phyloP scores from a whole-genome alignment of 2,888 invertebrate genomes.

The Diploptera punctata region DNA sequence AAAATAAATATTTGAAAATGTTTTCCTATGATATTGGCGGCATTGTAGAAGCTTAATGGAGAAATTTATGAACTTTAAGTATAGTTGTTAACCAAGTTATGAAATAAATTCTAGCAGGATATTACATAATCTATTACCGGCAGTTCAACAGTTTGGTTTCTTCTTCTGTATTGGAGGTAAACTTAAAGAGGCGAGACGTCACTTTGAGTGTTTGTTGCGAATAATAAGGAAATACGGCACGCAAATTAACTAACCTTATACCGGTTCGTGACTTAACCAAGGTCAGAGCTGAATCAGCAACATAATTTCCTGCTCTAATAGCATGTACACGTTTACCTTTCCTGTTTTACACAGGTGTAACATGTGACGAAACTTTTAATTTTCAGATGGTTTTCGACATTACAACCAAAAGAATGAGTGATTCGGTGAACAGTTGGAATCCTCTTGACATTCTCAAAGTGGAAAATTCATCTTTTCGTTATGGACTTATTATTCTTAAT shows the following conservation, averaged over 20 bases:
- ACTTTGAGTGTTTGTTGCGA: background rate
- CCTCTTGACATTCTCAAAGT: conserved; percentile 32
- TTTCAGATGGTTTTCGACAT: conserved; percentile 3
- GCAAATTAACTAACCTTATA: background rate
- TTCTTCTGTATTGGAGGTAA: background rate
- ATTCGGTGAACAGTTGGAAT: conserved; percentile 27
- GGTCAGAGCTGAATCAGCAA: background rate
- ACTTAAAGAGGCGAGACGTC: background rate
- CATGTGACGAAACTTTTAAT: background rate
- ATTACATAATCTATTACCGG: no score
- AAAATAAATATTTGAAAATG: no score
- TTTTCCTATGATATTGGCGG: no score
- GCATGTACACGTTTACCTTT: background rate
- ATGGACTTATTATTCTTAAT: conserved; percentile 72
- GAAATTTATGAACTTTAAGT: no score
- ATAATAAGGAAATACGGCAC: background rate
- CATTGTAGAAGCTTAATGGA: no score
- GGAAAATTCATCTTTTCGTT: conserved; percentile 47
- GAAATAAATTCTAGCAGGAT: no score
- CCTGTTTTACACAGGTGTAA: background rate
- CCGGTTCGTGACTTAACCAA: no score
- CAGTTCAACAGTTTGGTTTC: background rate
- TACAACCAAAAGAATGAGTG: background rate
- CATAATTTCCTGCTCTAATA: background rate
- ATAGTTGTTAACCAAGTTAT: no score